Conservation (phyloP, 2,113 vertebrate genomes). For the Thymallus thymallus region DNA sequence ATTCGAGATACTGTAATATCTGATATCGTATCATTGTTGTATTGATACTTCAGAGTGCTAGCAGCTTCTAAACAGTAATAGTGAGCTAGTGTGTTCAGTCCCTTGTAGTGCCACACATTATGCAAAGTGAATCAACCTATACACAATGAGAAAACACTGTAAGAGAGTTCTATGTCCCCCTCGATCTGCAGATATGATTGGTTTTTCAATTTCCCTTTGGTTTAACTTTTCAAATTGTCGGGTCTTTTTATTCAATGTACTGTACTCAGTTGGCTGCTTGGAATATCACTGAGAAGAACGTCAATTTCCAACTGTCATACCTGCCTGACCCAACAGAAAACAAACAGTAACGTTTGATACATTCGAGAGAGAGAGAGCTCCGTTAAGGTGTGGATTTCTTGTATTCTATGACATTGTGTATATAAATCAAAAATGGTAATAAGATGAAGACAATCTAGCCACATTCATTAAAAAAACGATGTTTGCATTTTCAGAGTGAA, state of each 20-base stretch:
- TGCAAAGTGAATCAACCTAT: conserved; percentile 48
- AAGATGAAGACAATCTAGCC: conserved; percentile 76
- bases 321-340: conserved; percentile 12
- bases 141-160: conserved; percentile 30
- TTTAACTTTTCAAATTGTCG: conserved; percentile 4
- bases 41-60: background rate
- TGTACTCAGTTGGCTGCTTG: background rate
- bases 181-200: conserved; percentile 3
- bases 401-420: conserved; percentile 61
- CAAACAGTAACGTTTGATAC: background rate
- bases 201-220: background rate
- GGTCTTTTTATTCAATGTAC: conserved; percentile 6
- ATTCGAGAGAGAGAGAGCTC: conserved; percentile 7
- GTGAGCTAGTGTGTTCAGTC: background rate
- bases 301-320: conserved; percentile 7
- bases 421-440: conserved; percentile 62
- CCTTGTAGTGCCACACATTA: conserved; percentile 61
- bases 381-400: conserved; percentile 26
- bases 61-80: background rate
- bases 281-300: background rate
- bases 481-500: conserved; percentile 45
- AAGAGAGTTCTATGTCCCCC: background rate
- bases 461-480: conserved; percentile 52
- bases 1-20: too few relatives aligned
- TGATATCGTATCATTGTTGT: too few relatives aligned